Evolutionary conservation across 2,888 invertebrate species (phyloP).

Genomic region (Seira sanloemensis): DNA sequence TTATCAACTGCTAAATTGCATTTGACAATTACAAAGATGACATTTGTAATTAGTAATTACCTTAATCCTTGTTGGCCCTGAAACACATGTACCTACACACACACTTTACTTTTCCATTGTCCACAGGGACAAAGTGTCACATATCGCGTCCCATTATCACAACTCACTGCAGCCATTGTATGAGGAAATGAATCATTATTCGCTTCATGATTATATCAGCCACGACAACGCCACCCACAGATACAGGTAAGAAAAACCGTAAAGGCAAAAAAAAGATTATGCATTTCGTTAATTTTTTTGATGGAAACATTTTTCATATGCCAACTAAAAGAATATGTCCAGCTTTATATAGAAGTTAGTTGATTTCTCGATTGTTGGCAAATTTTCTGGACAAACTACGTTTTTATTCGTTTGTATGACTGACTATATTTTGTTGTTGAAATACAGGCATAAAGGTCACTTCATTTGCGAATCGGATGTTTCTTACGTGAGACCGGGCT

Average conservation of each 20-base stretch:
- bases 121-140: constrained; percentile 74
- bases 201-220: constrained; percentile 73
- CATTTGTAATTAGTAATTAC: neutral
- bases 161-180: constrained; percentile 74
- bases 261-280: too few relatives aligned
- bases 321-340: too few relatives aligned
- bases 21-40: neutral
- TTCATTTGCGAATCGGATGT: constrained; percentile 75
- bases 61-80: neutral
- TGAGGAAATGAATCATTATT: constrained; percentile 74
- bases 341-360: too few relatives aligned
- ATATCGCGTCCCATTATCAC: constrained; percentile 73
- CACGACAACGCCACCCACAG: constrained; percentile 74
- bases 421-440: too few relatives aligned
- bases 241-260: constrained; percentile 74
- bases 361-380: too few relatives aligned
- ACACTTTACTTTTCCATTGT: neutral
- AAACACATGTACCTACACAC: neutral
- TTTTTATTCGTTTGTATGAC: too few relatives aligned
- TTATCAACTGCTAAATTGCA: neutral
- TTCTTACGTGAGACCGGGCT: constrained; percentile 75
- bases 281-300: too few relatives aligned
- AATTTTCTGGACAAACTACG: too few relatives aligned
- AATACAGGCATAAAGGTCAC: constrained; percentile 74
- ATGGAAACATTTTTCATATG: too few relatives aligned